Percentiles rank a stretch among this genome's conserved stretches.
Evolutionary conservation across 2,113 vertebrate genomes (phyloP).

Genomic region (Eidolon helvum): DNA sequence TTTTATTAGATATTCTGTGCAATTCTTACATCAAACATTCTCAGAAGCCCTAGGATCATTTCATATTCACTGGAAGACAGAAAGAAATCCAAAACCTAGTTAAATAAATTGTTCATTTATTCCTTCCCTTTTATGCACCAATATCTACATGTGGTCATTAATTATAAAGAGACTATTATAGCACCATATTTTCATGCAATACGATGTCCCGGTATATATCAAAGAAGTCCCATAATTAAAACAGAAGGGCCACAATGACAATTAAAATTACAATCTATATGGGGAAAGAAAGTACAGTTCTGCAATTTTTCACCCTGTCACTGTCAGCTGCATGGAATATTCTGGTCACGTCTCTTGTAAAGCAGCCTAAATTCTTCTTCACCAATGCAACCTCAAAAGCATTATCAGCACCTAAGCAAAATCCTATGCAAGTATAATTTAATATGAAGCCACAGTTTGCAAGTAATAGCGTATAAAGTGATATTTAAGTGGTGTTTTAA

Average conservation of each 20-base stretch:
- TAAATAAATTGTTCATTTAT: conserved; percentile 94
- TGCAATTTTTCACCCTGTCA: conserved; percentile 93
- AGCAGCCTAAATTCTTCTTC: conserved; percentile 91
- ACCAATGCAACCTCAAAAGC: conserved; percentile 92
- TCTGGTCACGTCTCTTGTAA: conserved; percentile 89
- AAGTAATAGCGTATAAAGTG: conserved; percentile 99
- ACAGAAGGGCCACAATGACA: conserved; percentile 92
- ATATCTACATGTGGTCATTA: conserved; percentile 92
- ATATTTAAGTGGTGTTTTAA: conserved; percentile 99
- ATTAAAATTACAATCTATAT: conserved; percentile 94
- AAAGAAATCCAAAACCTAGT: conserved; percentile 90
- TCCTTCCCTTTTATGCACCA: conserved; percentile 90
- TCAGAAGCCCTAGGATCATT: conserved; percentile 85
- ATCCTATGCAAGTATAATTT: conserved; percentile 99
- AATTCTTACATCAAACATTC: conserved; percentile 84
- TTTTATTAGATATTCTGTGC: conserved; percentile 84
- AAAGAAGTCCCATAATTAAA: conserved; percentile 93
- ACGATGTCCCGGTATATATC: conserved; percentile 91
- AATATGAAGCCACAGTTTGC: conserved; percentile 99
- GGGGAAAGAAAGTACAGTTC: conserved; percentile 90
- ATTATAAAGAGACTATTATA: conserved; percentile 93
- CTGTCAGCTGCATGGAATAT: conserved; percentile 85
- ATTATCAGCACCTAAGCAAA: conserved; percentile 96
- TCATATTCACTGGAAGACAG: conserved; percentile 88
- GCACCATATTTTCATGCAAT: conserved; percentile 93